Base-by-base conservation (phyloP, 2,888 invertebrate species). In the Hesperia comma region DNA sequence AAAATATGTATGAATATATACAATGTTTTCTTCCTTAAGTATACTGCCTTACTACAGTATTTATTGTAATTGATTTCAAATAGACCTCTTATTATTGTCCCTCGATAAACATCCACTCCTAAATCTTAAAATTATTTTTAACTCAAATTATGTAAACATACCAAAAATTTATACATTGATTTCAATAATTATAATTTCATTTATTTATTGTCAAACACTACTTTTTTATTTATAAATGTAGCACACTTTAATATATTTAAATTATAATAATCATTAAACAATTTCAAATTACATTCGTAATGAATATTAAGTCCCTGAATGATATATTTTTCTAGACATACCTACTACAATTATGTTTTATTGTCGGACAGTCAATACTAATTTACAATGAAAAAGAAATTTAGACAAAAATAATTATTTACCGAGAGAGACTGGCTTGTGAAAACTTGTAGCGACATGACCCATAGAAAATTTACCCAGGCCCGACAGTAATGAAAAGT, bases 201-300 rank as follows among this genome's bases (percentile, higher is more conserved):
- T 49, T 61, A 61, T 61, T 79, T 83, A 82, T 85, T 83, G 82
- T 85, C 82, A 77, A 81, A 76, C 77, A 81, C 78, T 77, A 72
- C 72, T 74, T 70, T 70, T 67, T 68, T 58, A 68, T 10, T 49
- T n/a, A 72, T 71, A 12, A 33, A 33, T 17, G 32, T 32, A 12
- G 12, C n/a, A n/a, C 12, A 10, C 12, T 6, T 10, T 32, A 32
- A 32, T 14, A 32, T 53, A 32, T n/a, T 32, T 7, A 32, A 32
- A 1, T 53, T 10, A 37, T 12, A 10, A 32, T n/a, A 12, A 51
- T 5, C 17, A 51, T 21, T 51, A n/a, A n/a, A 53, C 14, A 21
- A 51, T 51, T 53, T 26, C 0, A 15, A 53, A 26, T 21, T 53
- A 3, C 46, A 17, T 10, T 12, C n/a, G n/a, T n/a, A n/a, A n/a